These are phyloP conservation scores for Drosophila tsacasi DNA, from an alignment of 1,140 invertebrate species.

Conservation along the genomic window DNA sequence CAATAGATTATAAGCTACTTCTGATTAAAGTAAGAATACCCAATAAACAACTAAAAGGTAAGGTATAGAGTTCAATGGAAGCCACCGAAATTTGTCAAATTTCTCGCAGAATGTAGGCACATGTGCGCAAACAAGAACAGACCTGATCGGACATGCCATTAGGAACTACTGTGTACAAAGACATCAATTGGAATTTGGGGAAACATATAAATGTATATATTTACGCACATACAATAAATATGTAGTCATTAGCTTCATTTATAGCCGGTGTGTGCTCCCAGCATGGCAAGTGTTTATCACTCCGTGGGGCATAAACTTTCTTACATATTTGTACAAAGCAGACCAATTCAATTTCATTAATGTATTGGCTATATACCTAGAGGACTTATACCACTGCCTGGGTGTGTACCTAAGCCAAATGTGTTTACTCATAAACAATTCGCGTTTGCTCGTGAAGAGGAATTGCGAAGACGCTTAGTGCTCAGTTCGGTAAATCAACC, in stretches of 20 bases:
- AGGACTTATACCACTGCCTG: constrained; percentile 16
- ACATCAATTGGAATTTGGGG: constrained; percentile 19
- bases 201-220: constrained; percentile 4
- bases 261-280: constrained; percentile 20
- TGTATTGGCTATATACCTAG: constrained; percentile 34
- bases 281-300: constrained; percentile 41
- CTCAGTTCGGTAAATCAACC: constrained; percentile 26
- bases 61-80: neutral
- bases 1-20: too few relatives aligned
- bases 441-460: constrained; percentile 35
- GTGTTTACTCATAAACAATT: constrained; percentile 47
- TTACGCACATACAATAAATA: constrained; percentile 23
- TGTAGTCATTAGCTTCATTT: constrained; percentile 15
- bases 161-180: constrained; percentile 26
- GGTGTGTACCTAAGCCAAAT: constrained; percentile 24
- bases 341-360: constrained; percentile 27
- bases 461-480: constrained; percentile 39
- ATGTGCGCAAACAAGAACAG: neutral
- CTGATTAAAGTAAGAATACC: neutral
- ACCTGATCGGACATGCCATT: too few relatives aligned
- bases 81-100: neutral
- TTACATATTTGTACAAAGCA: constrained; percentile 25
- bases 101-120: neutral
- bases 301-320: constrained; percentile 33
- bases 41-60: neutral